Evolutionary conservation across 2,113 vertebrate genomes (phyloP).

Genomic region (Xerus inauris): DNA sequence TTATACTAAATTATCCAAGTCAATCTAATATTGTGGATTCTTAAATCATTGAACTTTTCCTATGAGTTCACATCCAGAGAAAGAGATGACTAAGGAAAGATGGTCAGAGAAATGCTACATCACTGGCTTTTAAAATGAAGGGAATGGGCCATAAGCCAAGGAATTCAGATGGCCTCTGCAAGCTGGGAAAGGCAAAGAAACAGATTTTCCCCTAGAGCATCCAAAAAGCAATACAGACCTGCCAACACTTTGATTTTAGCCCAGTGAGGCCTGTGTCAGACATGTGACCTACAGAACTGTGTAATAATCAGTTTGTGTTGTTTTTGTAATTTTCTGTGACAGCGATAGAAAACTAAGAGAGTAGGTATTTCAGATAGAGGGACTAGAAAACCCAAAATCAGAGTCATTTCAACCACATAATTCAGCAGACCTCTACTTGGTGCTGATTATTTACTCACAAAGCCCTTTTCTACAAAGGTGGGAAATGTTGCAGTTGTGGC

Average conservation of each 20-base stretch:
- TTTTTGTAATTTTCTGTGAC: not conserved
- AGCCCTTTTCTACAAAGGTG: not conserved
- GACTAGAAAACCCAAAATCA: not conserved
- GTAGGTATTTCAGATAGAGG: not conserved
- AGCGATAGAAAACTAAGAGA: not conserved
- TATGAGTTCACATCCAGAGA: not conserved
- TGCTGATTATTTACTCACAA: not conserved
- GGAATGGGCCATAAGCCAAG: not conserved
- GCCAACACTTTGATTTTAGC: not conserved
- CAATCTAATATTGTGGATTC: not conserved
- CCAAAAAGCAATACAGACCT: not conserved
- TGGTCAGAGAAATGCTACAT: not conserved
- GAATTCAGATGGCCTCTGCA: not conserved
- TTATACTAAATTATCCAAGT: not conserved
- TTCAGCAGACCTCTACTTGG: not conserved
- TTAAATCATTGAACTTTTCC: conserved; percentile 21
- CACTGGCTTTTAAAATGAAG: not conserved
- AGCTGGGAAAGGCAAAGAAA: not conserved
- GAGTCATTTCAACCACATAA: not conserved
- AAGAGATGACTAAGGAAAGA: not conserved
- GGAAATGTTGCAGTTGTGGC: not conserved
- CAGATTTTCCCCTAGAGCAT: not conserved
- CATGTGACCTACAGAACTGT: not conserved
- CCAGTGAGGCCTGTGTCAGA: not conserved
- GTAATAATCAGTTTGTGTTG: not conserved